Evolutionary conservation across 2,797 vertebrate genomes (phyloP), one percentile per base, ranked within the genome.

Genomic region (Tympanoctomys barrerae): DNA sequence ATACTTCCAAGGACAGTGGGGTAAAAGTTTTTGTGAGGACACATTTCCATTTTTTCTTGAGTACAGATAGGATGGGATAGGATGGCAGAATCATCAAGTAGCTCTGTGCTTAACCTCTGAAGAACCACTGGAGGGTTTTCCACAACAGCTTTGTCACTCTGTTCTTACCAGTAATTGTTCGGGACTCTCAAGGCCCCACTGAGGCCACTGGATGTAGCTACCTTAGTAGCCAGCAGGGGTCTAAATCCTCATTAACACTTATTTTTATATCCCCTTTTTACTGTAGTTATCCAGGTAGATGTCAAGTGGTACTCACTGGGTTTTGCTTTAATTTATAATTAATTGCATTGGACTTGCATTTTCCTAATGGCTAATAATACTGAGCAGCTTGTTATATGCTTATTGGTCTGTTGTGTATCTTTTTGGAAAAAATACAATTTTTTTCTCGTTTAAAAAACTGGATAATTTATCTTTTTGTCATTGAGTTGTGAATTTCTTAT

Each of bases 351-450:
- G 59, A 66, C n/a, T 73, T 89, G 3, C 11, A 57, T 89, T 93
- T 90, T 91, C 26, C 7, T 62, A 22, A 61, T 64, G 36, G 28
- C 49, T 85, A 79, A 26, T 52, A 5, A 94, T 71, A 1, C 28
- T 61, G 4, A 61, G 16, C 49, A 75, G 70, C 16, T 75, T 84
- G 79, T 77, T 52, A 57, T 87, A 42, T 64, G 52, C 28, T 85
- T 68, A 19, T 61, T 59, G 42, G 11, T 18, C 16, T 59, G 14
- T 88, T 61, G 7, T 36, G 22, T 89, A 59, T 89, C 57, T 59
- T 87, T 28, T 91, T 91, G 57, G 64, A 24, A 95, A 21, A 94
- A 68, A 19, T 84, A 16, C 83, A 95, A n/a, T 54, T 70, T 2
- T 61, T 79, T 80, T 42, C 2, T 28, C 18, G 46, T n/a, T 84